A percentile compares a stretch with the other conserved stretches of the same genome.
These are phyloP conservation scores for Orbicella faveolata DNA, from an alignment of 64 coral and sea anemone species.

Conservation along the genomic window DNA sequence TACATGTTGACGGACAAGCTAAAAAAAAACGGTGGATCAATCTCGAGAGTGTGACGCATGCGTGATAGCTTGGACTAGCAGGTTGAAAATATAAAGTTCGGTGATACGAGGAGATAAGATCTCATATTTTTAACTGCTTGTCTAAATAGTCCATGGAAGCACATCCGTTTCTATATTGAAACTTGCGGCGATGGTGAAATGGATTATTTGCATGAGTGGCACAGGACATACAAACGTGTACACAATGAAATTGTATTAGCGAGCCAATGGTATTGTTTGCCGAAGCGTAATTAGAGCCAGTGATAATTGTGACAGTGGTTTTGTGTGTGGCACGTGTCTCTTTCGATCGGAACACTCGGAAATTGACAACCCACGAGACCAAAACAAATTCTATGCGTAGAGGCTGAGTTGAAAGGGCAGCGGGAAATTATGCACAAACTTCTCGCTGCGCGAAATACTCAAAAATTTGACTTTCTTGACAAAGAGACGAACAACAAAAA, in stretches of 20 bases:
- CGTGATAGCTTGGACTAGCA: neutral
- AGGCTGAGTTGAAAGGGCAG: neutral
- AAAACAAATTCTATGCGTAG: conserved; percentile 13
- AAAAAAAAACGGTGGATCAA: neutral
- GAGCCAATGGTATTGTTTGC: conserved; percentile 44
- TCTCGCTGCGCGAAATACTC: neutral
- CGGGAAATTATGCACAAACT: conserved; percentile 14
- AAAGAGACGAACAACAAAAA: neutral
- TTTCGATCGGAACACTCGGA: conserved; percentile 29
- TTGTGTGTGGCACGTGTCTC: conserved; percentile 41
- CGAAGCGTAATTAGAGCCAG: conserved; percentile 49
- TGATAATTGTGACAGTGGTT: conserved; percentile 46
- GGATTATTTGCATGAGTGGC: conserved; percentile 50
- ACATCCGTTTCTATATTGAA: conserved; percentile 44
- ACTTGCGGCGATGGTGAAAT: conserved; percentile 27
- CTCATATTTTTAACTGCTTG: conserved; percentile 40
- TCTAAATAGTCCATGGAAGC: conserved; percentile 25
- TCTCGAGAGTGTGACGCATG: conserved; percentile 2
- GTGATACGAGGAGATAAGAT: conserved; percentile 23
- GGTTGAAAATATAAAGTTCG: conserved; percentile 10
- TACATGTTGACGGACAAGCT: neutral
- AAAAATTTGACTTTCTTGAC: neutral
- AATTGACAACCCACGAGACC: conserved; percentile 28
- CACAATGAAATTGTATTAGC: conserved; percentile 54
- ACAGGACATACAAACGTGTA: conserved; percentile 36